Percentiles rank a stretch among this genome's conserved stretches.
These are phyloP conservation scores for Poeciliopsis turrubarensis DNA, from an alignment of 2,113 vertebrate genomes.

Conservation along the genomic window DNA sequence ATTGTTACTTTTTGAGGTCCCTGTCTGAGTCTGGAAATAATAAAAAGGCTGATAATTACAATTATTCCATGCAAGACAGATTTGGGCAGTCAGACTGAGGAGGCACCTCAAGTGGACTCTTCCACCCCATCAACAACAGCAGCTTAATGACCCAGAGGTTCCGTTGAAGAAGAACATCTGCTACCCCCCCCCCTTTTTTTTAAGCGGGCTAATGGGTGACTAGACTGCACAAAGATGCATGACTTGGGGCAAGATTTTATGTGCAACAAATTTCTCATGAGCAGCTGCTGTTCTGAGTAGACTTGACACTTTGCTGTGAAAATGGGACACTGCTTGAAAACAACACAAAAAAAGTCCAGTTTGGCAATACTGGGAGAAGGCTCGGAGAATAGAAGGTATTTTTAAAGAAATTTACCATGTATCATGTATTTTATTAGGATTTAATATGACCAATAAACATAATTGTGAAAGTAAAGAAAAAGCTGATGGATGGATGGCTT, in stretches of 20 bases:
- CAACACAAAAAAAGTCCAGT: neutral
- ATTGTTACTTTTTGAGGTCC: constrained; percentile 33
- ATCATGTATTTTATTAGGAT: too few species aligned
- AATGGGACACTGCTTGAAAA: neutral
- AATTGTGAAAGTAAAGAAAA: too few species aligned
- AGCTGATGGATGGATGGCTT: too few species aligned
- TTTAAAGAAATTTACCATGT: too few species aligned
- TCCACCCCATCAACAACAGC: constrained; percentile 37
- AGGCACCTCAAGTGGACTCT: constrained; percentile 39
- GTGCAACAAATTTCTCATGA: constrained; percentile 2
- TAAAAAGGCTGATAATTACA: constrained; percentile 40
- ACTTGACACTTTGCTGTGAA: neutral
- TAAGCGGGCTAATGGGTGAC: neutral
- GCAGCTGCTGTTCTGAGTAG: constrained; percentile 5
- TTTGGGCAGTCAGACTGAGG: constrained; percentile 23
- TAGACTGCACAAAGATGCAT: neutral
- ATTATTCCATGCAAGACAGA: constrained; percentile 26
- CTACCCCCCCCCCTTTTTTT: neutral
- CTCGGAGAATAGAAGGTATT: neutral
- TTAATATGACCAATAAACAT: too few species aligned
- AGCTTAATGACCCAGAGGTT: constrained; percentile 58
- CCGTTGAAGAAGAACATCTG: constrained; percentile 34
- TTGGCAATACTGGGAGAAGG: neutral
- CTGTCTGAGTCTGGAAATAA: constrained; percentile 29
- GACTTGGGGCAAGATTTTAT: neutral